These are phyloP conservation scores for Eupsilia transversa DNA, from an alignment of 2,888 invertebrate species.

Conservation along the genomic window DNA sequence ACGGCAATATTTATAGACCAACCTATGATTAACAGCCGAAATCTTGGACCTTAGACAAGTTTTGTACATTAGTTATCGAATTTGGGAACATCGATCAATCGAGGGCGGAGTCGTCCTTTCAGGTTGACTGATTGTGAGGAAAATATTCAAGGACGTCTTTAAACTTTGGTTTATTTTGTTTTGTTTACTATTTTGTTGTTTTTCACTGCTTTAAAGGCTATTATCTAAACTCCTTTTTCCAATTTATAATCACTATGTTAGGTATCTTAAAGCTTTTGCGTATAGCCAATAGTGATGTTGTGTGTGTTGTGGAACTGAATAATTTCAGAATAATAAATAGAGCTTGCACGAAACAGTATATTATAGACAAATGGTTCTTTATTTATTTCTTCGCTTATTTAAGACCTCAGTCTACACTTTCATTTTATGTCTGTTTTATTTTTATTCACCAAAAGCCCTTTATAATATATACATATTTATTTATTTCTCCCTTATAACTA, in stretches of 20 bases:
- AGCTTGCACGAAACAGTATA: too few relatives aligned
- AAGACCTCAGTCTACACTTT: too few relatives aligned
- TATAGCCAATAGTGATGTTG: too few relatives aligned
- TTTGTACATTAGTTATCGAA: constrained; percentile 33
- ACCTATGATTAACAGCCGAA: constrained; percentile 19
- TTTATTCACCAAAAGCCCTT: too few relatives aligned
- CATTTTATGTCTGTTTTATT: background rate
- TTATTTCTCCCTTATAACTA: too few relatives aligned
- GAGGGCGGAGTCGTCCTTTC: constrained; percentile 47
- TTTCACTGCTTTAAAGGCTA: too few relatives aligned
- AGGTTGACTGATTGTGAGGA: constrained; percentile 34
- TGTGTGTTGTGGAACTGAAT: too few relatives aligned
- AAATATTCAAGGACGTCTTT: constrained; percentile 14
- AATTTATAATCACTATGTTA: too few relatives aligned
- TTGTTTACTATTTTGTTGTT: constrained; percentile 18
- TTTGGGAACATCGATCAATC: constrained; percentile 53
- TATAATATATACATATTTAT: too few relatives aligned
- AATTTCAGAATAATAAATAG: too few relatives aligned
- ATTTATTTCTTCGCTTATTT: background rate
- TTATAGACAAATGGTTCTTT: background rate
- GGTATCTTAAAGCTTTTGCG: too few relatives aligned
- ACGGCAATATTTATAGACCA: background rate
- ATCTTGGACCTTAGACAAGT: constrained; percentile 36
- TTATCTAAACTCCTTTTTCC: too few relatives aligned
- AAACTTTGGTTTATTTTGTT: background rate